Conservation (phyloP, 2,888 invertebrate genomes). For the Strigamia crassipes region DNA sequence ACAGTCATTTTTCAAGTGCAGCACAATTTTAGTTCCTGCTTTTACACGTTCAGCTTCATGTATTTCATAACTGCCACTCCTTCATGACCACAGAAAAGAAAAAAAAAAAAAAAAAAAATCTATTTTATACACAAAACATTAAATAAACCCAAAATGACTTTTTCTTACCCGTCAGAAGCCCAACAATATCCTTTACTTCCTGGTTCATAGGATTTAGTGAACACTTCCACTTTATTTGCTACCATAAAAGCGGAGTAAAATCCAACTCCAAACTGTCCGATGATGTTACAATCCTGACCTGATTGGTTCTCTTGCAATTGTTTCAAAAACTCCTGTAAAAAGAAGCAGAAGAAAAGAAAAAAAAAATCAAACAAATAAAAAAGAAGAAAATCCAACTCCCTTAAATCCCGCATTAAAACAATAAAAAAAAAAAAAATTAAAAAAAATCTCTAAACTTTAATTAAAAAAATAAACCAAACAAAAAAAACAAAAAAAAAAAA, state of each 20-base stretch:
- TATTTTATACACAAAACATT: background rate
- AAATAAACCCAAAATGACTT: conserved; percentile 13
- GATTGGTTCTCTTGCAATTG: conserved; percentile 66
- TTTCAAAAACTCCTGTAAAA: conserved; percentile 75
- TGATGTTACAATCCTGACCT: conserved; percentile 72
- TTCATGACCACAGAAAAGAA: conserved; percentile 56
- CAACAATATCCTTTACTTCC: conserved; percentile 74
- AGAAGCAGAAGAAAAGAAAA: conserved; percentile 25
- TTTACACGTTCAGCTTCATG: conserved; percentile 81
- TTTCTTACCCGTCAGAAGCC: conserved; percentile 83
- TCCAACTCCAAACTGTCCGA: conserved; percentile 97
- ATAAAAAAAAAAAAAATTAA: background rate
- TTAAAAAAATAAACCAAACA: background rate
- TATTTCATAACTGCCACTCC: conserved; percentile 86
- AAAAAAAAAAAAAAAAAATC: background rate
- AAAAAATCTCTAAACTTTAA: background rate
- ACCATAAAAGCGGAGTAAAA: conserved; percentile 99
- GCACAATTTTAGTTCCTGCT: conserved; percentile 88
- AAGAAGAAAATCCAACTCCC: conserved; percentile 6
- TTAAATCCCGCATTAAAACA: background rate
- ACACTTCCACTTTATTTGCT: conserved; percentile 91
- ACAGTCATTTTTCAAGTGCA: conserved; percentile 84
- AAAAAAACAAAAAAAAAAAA: background rate
- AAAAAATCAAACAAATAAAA: conserved; percentile 35
- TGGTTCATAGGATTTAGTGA: conserved; percentile 71